A percentile compares a stretch with the other conserved stretches of the same genome.
Evolutionary conservation across 2,888 invertebrate genomes (phyloP).

Genomic region (Alloplasta piceator): DNA sequence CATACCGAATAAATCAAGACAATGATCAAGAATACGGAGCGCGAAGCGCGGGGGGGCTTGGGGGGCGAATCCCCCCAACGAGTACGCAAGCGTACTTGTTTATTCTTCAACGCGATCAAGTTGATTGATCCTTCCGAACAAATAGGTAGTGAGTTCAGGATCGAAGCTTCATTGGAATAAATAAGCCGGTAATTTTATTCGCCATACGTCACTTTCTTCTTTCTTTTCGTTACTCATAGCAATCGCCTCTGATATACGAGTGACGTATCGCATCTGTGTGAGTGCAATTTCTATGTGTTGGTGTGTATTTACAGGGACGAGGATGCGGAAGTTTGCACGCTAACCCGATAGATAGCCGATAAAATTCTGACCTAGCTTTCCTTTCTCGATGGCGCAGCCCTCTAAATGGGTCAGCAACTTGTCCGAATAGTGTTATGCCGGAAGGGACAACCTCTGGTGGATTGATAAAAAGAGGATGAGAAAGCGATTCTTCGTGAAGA

Average conservation of each 20-base stretch:
- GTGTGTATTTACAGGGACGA: conserved; percentile 65
- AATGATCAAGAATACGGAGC: too few relatives aligned
- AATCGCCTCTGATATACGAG: neutral
- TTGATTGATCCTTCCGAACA: conserved; percentile 25
- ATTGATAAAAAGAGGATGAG: neutral
- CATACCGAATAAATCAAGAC: too few relatives aligned
- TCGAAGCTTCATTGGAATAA: conserved; percentile 8
- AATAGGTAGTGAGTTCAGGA: neutral
- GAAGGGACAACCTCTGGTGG: conserved; percentile 6
- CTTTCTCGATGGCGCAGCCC: conserved; percentile 63
- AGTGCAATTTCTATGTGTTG: neutral
- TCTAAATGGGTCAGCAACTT: conserved; percentile 74
- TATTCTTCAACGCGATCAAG: too few relatives aligned
- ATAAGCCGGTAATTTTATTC: conserved; percentile 37
- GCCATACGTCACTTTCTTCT: conserved; percentile 55
- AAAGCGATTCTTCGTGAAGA: conserved; percentile 25
- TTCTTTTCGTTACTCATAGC: conserved; percentile 27
- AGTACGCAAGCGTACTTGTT: too few relatives aligned
- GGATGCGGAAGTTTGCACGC: conserved; percentile 79
- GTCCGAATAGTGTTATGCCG: conserved; percentile 41
- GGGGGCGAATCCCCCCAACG: too few relatives aligned
- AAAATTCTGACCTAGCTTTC: conserved; percentile 76
- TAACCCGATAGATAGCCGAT: conserved; percentile 78
- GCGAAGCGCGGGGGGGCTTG: too few relatives aligned
- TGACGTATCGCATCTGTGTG: conserved; percentile 21